Conservation (phyloP, 2,888 invertebrate genomes). For the Apodemia duryi region DNA sequence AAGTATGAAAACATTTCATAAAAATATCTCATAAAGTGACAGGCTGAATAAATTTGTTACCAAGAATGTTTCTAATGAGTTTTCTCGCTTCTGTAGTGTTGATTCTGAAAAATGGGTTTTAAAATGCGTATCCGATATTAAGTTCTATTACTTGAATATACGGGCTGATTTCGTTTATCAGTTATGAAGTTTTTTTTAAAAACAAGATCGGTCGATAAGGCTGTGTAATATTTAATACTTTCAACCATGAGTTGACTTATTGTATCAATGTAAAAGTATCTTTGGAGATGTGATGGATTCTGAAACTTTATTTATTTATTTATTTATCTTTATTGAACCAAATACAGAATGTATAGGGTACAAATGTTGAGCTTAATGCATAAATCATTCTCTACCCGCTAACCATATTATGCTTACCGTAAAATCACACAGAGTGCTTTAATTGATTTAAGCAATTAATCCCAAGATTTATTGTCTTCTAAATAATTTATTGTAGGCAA, state of each 20-base stretch:
- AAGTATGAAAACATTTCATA: constrained; percentile 32
- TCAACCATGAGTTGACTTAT: background rate
- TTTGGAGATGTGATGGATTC: too few species aligned
- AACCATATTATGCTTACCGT: too few species aligned
- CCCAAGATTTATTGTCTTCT: too few species aligned
- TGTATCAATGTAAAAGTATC: background rate
- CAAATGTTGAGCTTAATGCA: too few species aligned
- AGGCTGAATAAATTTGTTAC: constrained; percentile 32
- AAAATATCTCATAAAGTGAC: constrained; percentile 33
- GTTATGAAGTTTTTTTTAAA: background rate
- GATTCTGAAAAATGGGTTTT: background rate
- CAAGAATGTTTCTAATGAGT: constrained; percentile 30
- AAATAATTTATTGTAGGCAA: too few species aligned
- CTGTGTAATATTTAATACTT: background rate
- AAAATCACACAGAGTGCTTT: too few species aligned
- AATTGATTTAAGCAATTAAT: too few species aligned
- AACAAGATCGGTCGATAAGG: background rate
- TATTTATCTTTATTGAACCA: too few species aligned
- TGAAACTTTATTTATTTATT: too few species aligned
- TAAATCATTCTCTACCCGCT: too few species aligned
- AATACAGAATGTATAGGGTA: too few species aligned
- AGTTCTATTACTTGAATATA: background rate
- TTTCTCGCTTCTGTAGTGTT: constrained; percentile 23
- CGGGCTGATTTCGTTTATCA: background rate
- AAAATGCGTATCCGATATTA: background rate